Conservation (phyloP, 2,113 vertebrate species). For the Equus quagga region DNA sequence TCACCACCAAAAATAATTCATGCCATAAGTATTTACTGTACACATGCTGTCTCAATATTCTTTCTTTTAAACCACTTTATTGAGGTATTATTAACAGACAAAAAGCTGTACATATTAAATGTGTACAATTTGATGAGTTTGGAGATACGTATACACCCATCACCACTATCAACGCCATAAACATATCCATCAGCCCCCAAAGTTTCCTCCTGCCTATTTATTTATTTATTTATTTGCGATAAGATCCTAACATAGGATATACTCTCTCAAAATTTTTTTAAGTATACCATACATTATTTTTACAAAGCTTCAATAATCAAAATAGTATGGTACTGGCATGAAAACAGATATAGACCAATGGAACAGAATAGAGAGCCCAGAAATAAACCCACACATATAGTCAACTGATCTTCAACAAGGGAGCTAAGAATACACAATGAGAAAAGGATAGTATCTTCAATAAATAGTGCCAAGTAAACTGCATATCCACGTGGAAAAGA, state of each 20-base stretch:
- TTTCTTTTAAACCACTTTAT: neutral
- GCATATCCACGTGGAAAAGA: neutral
- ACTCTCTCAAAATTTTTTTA: neutral
- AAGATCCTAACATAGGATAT: neutral
- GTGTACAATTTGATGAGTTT: neutral
- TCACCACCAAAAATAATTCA: neutral
- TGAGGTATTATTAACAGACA: neutral
- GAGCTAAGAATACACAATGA: neutral
- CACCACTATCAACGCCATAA: neutral
- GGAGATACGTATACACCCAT: neutral
- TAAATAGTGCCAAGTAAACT: neutral
- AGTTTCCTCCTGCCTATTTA: neutral
- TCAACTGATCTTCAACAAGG: neutral
- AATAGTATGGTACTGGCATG: neutral
- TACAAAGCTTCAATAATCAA: neutral
- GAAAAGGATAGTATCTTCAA: neutral
- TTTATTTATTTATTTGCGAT: neutral
- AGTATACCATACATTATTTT: neutral
- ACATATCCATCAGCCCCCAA: neutral
- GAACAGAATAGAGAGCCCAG: neutral
- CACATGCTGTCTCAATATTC: neutral
- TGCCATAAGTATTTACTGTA: neutral
- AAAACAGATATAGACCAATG: neutral
- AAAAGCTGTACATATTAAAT: neutral
- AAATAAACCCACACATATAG: neutral